phyloP scores from a whole-genome alignment of 2,888 invertebrate genomes.

The Polia nebulosa region DNA sequence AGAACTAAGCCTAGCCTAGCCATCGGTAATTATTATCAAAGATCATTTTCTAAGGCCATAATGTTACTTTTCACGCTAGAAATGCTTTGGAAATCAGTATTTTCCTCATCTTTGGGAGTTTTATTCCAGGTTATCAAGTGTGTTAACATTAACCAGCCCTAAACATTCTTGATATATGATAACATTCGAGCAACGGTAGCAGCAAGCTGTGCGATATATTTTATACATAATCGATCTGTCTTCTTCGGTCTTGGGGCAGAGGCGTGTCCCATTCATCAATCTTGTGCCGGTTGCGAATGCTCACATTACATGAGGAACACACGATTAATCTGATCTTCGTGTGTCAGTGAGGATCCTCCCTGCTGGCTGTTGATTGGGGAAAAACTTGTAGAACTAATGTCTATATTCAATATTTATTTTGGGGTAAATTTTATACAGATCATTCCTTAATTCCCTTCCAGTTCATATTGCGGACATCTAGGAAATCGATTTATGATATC shows the following conservation, averaged over 20 bases:
- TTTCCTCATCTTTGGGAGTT: neutral
- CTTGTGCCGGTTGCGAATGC: constrained; percentile 62
- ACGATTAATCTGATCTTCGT: constrained; percentile 69
- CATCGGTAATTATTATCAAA: neutral
- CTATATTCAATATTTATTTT: neutral
- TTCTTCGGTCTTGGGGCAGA: constrained; percentile 54
- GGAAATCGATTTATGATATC: neutral
- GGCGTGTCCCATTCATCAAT: constrained; percentile 66
- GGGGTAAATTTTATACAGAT: neutral
- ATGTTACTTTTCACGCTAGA: no score
- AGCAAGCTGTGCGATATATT: constrained; percentile 55
- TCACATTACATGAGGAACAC: constrained; percentile 66
- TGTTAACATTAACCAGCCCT: neutral
- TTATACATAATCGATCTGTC: constrained; percentile 65
- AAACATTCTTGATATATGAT: constrained; percentile 14
- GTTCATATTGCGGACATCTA: neutral
- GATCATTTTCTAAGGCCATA: neutral
- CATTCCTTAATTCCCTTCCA: neutral
- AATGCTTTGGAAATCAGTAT: no score
- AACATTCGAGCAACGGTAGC: constrained; percentile 18
- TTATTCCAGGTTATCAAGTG: neutral
- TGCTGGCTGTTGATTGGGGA: constrained; percentile 42
- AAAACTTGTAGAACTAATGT: constrained; percentile 36
- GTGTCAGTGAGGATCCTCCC: constrained; percentile 57
- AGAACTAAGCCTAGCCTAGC: neutral